Base-by-base conservation (phyloP, 2,888 invertebrate species). In the Drosophila paucipuncta region DNA sequence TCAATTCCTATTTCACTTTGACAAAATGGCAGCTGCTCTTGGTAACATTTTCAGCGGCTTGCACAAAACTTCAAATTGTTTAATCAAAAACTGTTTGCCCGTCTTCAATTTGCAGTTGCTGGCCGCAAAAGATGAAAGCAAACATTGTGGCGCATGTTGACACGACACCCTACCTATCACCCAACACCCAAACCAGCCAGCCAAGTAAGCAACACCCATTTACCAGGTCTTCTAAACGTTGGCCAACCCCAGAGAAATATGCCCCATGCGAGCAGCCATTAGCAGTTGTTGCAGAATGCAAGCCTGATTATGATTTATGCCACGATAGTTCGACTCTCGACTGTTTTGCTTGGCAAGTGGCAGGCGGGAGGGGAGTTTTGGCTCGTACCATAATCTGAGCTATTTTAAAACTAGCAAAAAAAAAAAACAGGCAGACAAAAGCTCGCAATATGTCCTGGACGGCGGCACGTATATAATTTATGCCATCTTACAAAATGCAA, bases 401-500 rank as follows among this genome's bases (percentile, higher is more conserved):
- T 62, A 74, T 78, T 80, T 80, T 80, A 80, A 79, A 80, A 55
- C 28, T 62, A 57, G 39, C 52, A 33, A 54, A 63, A 54, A 59
- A 65, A 62, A 65, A 47, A 62, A 54, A 37, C 37, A 37, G 55
- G 28, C 25, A 39, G 37, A 22, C 28, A 68, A 58, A 58, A 33
- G 75, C 70, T 50, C 54, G 72, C 68, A 76, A 76, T 67, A 68
- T 77, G 78, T 74, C 62, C 67, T 80, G 78, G 67, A 70, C 68
- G 73, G 65, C 66, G 74, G 83, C 85, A 85, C 85, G 85, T 85
- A 87, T 85, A 85, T 85, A 87, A 85, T 85, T 85, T 85, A 87
- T 87, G 85, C 85, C 73, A 85, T 85, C 87, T 87, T 80, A 87
- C 87, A 85, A 85, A 87, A 85, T 82, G 78, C 82, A 82, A 83